Conservation (phyloP, 2,888 invertebrate species). For the Hecatera dysodea region DNA sequence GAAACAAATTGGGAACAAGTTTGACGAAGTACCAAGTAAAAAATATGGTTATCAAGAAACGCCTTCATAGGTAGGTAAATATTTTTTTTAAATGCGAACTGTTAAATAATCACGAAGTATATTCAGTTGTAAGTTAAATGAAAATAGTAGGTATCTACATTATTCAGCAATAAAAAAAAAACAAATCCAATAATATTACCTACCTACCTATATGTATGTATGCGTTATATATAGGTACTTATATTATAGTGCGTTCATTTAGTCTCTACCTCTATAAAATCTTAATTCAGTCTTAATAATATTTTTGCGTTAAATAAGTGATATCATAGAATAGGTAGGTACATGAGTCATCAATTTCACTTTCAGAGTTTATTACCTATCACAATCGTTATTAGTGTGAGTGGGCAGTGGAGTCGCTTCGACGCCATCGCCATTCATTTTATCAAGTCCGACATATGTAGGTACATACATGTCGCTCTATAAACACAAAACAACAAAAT, state of each 20-base stretch:
- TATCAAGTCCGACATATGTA: constrained; percentile 57
- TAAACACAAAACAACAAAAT: constrained; percentile 55
- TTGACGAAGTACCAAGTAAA: background rate
- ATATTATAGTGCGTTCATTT: background rate
- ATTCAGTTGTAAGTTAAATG: too few species aligned
- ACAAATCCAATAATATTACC: too few species aligned
- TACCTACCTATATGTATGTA: too few species aligned
- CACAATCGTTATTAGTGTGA: constrained; percentile 52
- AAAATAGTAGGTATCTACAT: background rate
- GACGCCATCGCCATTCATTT: constrained; percentile 70
- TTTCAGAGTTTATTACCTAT: constrained; percentile 57
- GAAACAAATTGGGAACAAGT: background rate
- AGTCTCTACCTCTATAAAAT: background rate
- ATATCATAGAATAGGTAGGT: constrained; percentile 39
- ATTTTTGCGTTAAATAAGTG: constrained; percentile 27
- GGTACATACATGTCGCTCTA: constrained; percentile 40
- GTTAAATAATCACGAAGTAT: too few species aligned
- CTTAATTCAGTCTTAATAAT: background rate
- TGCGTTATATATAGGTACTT: too few species aligned
- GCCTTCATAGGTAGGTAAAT: too few species aligned
- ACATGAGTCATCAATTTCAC: constrained; percentile 58
- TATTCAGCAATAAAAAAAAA: background rate
- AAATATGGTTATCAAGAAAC: background rate
- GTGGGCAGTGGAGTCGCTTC: constrained; percentile 62
- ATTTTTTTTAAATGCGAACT: too few species aligned